Percentiles rank a stretch among this genome's conserved stretches.
Conservation (phyloP, 1,140 invertebrate species). For the Aphidius ervi region DNA sequence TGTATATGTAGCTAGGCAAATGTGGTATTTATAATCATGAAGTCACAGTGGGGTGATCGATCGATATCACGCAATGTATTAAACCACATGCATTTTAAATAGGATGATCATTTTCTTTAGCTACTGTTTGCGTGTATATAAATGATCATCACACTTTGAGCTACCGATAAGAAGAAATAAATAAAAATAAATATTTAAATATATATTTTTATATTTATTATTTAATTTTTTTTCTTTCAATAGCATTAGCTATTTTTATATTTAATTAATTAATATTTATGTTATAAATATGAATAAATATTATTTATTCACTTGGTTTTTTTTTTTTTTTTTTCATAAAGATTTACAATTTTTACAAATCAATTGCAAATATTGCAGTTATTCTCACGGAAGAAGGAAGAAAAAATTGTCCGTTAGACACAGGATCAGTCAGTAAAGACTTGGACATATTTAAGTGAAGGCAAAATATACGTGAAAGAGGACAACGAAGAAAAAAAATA, state of each 20-base stretch:
- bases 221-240: background rate
- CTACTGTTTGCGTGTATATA: constrained; percentile 17
- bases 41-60: constrained; percentile 11
- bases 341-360: background rate
- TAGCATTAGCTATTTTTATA: background rate
- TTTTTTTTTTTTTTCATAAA: no score
- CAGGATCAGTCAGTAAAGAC: no score
- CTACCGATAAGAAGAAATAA: no score
- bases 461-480: no score
- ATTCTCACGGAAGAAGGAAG: constrained; percentile 15
- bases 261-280: background rate
- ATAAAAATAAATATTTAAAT: background rate
- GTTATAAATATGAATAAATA: background rate
- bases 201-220: no score
- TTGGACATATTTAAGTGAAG: no score
- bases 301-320: background rate
- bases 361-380: constrained; percentile 4
- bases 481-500: background rate
- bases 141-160: constrained; percentile 9
- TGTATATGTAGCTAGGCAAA: background rate
- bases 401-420: background rate
- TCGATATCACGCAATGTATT: constrained; percentile 20
- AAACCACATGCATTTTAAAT: constrained; percentile 6
- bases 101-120: background rate
- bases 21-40: background rate